Evolutionary conservation across 2,113 vertebrate species (phyloP).

Genomic region (Heptranchias perlo): DNA sequence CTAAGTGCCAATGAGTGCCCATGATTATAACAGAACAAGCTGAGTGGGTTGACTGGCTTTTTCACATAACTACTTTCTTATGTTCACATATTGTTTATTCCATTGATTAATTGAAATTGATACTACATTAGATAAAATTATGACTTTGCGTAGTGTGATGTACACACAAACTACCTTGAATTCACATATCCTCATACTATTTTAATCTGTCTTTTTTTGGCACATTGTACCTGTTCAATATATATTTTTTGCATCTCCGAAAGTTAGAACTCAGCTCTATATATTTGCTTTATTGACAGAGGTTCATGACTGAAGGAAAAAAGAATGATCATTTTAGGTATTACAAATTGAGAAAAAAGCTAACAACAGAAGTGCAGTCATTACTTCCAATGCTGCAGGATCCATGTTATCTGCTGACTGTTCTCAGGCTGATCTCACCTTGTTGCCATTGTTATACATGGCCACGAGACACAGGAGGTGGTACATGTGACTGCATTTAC

Average conservation of each 20-base stretch:
- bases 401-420: background rate
- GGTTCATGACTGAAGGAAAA: background rate
- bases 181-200: background rate
- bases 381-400: background rate
- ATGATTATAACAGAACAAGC: background rate
- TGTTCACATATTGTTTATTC: background rate
- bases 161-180: background rate
- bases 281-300: background rate
- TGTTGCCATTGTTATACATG: slow-evolving; percentile 96
- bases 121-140: background rate
- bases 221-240: background rate
- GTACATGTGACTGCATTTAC: slow-evolving; percentile 91
- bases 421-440: slow-evolving; percentile 60
- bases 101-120: background rate
- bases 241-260: background rate
- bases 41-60: background rate
- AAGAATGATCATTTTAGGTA: background rate
- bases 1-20: background rate
- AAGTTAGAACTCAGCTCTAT: background rate
- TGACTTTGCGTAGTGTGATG: background rate
- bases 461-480: slow-evolving; percentile 93
- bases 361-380: background rate
- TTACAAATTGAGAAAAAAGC: background rate
- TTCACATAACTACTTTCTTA: background rate
- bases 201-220: background rate